Evolutionary conservation across 2,888 invertebrate species (phyloP), one percentile per base, ranked within the genome.

Genomic region (Mantis religiosa): DNA sequence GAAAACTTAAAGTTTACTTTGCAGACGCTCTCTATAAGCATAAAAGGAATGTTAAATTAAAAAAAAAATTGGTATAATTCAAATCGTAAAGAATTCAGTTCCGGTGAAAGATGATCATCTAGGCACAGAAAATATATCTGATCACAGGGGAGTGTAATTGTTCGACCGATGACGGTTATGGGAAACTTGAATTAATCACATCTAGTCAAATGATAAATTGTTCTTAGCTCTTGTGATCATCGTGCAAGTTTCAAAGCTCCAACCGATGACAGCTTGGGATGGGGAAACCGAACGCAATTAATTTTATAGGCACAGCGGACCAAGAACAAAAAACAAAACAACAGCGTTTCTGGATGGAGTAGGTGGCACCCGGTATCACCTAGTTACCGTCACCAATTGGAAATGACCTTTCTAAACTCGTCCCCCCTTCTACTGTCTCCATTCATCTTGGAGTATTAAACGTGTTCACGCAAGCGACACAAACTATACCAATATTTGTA

Each of bases 401-500:
- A 87, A 87, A 87, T 87, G 34, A 87, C 82, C 87, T 86, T 81
- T 86, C 25, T 86, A 86, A 86, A 54, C 27, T 28, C 71, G 27
- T 28, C n/a, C 28, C 27, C 81, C 54, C 47, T 54, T 81, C 28
- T 25, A 9, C 47, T 25, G 47, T 47, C 47, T 47, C 27, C 41
- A 15, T 34, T 34, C 82, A 81, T 87, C 82, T 82, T 87, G 81
- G 41, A 87, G 87, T 87, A 87, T 87, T 87, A 87, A 87, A 82
- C 30, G 87, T 82, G 87, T 87, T 87, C 87, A 87, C 87, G 87
- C 87, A 87, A 87, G 87, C 87, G 82, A 41, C n/a, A 87, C 87
- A 15, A 81, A 87, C 87, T 87, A 87, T 87, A 87, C 87, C 87
- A 87, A 87, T 87, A 87, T 87, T 87, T 87, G 87, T 87, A 87